Evolutionary conservation across 2,113 vertebrate genomes (phyloP), one percentile per base, ranked within the genome.

Genomic region (Myxocyprinus asiaticus): DNA sequence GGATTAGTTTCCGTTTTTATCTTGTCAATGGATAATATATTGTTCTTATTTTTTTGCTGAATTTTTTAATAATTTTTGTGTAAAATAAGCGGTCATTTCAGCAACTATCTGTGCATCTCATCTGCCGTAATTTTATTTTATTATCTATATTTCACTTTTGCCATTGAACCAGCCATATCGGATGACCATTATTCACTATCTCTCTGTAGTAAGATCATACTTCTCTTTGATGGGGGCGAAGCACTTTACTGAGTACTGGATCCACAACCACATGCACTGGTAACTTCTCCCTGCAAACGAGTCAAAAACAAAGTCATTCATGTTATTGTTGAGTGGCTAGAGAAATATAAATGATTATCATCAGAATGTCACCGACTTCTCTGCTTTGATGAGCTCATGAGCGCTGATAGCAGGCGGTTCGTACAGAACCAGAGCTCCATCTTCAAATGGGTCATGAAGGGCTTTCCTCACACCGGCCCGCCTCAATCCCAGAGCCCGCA

Each of bases 191-290:
- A 1, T 33, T 33, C 22, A 33, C 22, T 33, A 10, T 33, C 5
- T 4, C 63, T 42, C 7, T 2, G 8, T 59, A 10, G 15, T 8
- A 55, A 51, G 9, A 75, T 86, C 83, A 92, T 91, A 99, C 97
- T 92, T 99, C 97, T 93, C 97, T 94, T 89, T 99, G 98, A 93
- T 99, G 98, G 48, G 98, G 98, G 85, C 98, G 88, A 69, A 99
- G 91, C 42, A 99, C 93, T 72, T 94, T 95, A 85, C 94, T 93
- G 79, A 99, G 90, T 75, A 98, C 82, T 79, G 98, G 98, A 94
- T 99, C 98, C 83, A 99, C 97, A 65, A 99, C 98, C 72, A 99
- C 97, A 76, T 99, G 98, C 68, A 99, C 94, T 8, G 95, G 96
- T 50, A 93, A 78, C 87, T 96, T 97, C 65, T 98, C 96, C 87